phyloP scores from a whole-genome alignment of 2,888 invertebrate genomes.

The Stenolophus ochropezus region DNA sequence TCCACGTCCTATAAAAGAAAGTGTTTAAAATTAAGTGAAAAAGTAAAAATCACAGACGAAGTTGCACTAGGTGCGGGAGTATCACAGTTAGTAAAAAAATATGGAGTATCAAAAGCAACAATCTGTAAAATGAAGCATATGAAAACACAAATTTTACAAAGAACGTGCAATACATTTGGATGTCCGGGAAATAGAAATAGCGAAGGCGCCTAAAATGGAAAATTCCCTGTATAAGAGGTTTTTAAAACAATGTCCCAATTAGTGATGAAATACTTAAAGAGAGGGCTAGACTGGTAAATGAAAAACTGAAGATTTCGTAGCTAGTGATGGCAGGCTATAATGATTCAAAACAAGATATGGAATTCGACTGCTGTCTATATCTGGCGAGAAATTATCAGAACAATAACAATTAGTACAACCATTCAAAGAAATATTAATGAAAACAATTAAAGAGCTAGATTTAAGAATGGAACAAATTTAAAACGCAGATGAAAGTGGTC shows the following conservation, averaged over 20 bases:
- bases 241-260: slow-evolving; percentile 45
- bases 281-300: no score
- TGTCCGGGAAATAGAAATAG: slow-evolving; percentile 20
- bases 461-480: no score
- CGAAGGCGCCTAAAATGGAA: slow-evolving; percentile 21
- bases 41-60: slow-evolving; percentile 12
- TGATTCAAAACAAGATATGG: slow-evolving; percentile 56
- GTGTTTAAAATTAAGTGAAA: no score
- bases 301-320: not conserved
- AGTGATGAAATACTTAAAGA: slow-evolving; percentile 5
- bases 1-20: no score
- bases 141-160: slow-evolving; percentile 24
- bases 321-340: slow-evolving; percentile 53
- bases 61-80: slow-evolving; percentile 13
- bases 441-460: no score
- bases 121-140: slow-evolving; percentile 21
- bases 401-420: slow-evolving; percentile 45
- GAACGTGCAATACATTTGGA: slow-evolving; percentile 34
- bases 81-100: slow-evolving; percentile 18
- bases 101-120: slow-evolving; percentile 30
- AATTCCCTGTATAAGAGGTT: slow-evolving; percentile 44
- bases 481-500: no score
- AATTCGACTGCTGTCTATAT: slow-evolving; percentile 46
- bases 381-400: slow-evolving; percentile 61
- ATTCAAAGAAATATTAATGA: slow-evolving; percentile 24